Base-by-base conservation (phyloP, 2,888 invertebrate genomes). In the Athalia circularis region DNA sequence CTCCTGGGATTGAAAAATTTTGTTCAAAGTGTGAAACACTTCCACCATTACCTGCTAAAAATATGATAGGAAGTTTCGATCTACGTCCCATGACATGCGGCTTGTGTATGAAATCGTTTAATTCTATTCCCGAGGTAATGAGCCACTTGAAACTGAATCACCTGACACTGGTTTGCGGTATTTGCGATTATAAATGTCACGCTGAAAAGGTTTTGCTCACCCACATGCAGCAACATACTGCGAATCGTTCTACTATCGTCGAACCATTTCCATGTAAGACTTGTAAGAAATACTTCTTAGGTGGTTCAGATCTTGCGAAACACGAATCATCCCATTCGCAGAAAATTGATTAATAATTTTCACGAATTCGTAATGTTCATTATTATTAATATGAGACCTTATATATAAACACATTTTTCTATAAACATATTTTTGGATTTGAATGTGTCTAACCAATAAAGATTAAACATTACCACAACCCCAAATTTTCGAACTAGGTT, bases 1-100 rank as follows among this genome's bases (percentile, higher is more conserved):
- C 29, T 50, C 9, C 5, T 15, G 64, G 52, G 5, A 45, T 7
- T 7, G 5, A n/a, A 4, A 62, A 15, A 8, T 75, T 59, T 52
- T 75, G 75, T 29, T 50, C 75, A 8, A 11, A 8, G 43, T 75
- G 75, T 64, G 9, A n/a, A 8, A 57, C 29, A 4, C 0, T 62
- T 5, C 52, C 62, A 6, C 62, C 75, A 13, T 4, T 7, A 43
- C 75, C 75, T 29, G n/a, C 29, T 5, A 15, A 50, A 29, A 72
- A 0, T 9, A 4, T 4, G 43, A 3, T 57, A 72, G 45, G 1
- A n/a, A 47, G 15, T 57, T 59, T 13, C 6, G 9, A n/a, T 8
- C 57, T 4, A n/a, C 47, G 7, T 52, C 6, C 47, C 13, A 75
- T 75, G 62, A 75, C 15, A 62, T 75, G 75, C 59, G 75, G 75